Percentiles rank a stretch among this genome's conserved stretches.
These are phyloP conservation scores for Neotoxoptera formosana DNA, from an alignment of 1,140 invertebrate genomes.

Conservation along the genomic window DNA sequence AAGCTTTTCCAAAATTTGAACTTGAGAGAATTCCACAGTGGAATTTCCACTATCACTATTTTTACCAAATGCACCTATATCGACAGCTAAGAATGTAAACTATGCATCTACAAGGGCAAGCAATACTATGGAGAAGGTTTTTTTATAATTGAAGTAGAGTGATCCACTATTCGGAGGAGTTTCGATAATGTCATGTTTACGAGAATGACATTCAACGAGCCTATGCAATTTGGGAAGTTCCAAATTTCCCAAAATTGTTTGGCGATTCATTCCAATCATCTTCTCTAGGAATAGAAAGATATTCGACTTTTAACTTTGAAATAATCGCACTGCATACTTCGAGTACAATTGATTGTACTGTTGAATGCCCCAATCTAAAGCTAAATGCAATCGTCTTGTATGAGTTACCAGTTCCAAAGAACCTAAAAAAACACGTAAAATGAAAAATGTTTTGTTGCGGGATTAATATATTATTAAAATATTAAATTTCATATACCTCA, in stretches of 20 bases:
- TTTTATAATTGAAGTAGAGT: not conserved
- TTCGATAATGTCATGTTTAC: not conserved
- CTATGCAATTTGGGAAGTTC: not conserved
- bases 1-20: not conserved
- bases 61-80: slow-evolving; percentile 65
- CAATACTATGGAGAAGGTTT: slow-evolving; percentile 64
- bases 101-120: slow-evolving; percentile 66
- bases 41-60: no score
- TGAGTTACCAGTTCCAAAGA: no score
- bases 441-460: no score
- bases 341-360: no score
- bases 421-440: no score
- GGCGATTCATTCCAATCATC: not conserved
- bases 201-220: not conserved
- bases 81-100: slow-evolving; percentile 63
- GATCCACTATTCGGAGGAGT: not conserved
- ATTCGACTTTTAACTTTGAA: no score
- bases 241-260: not conserved
- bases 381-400: no score
- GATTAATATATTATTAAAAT: no score
- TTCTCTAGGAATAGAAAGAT: not conserved
- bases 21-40: slow-evolving; percentile 57
- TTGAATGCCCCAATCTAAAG: no score
- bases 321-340: no score
- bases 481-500: no score